Base-by-base conservation (phyloP, 2,797 vertebrate genomes). In the Gymnothorax reevesii region DNA sequence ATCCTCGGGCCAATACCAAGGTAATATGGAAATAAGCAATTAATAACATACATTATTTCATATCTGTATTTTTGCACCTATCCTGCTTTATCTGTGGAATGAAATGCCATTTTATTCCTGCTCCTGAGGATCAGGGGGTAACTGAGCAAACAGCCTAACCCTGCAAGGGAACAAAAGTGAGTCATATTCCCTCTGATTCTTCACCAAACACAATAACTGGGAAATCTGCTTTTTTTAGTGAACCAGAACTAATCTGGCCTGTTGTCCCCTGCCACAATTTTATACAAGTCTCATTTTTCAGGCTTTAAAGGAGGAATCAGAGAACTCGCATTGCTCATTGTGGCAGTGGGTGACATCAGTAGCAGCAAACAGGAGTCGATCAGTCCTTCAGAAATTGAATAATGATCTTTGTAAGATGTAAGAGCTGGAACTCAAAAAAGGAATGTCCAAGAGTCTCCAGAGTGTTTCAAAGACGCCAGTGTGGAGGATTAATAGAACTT, bases 201-300 rank as follows among this genome's bases (percentile, higher is more conserved):
- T 55, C 62, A 33, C 57, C 42, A n/a, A 80, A n/a, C 17, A 55
- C 27, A 87, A 83, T 77, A 20, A 20, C 20, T 22, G 77, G 10
- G 20, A 57, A 82, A 52, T n/a, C 52, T 17, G 55, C 52, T 57
- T 57, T 88, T 80, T 85, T 54, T 20, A 15, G 71, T 84, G 80
- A 84, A 75, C 77, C 57, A 55, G 86, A 88, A 88, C 88, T 83
- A 89, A 91, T 87, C 77, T 83, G 89, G 83, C 84, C 77, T 73
- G 60, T 75, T 85, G 84, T 87, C 75, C 79, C 33, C 27, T 62
- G 60, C 85, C 57, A 49, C 83, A 0, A 10, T 83, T 88, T 79
- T 80, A 12, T 83, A 85, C 83, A 85, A 75, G 86, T 89, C 89
- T 87, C 82, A 80, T 88, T 88, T 86, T 54, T 79, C 75, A 82